Conservation (phyloP, 1,140 invertebrate genomes). For the Zaprionus nigranus region DNA sequence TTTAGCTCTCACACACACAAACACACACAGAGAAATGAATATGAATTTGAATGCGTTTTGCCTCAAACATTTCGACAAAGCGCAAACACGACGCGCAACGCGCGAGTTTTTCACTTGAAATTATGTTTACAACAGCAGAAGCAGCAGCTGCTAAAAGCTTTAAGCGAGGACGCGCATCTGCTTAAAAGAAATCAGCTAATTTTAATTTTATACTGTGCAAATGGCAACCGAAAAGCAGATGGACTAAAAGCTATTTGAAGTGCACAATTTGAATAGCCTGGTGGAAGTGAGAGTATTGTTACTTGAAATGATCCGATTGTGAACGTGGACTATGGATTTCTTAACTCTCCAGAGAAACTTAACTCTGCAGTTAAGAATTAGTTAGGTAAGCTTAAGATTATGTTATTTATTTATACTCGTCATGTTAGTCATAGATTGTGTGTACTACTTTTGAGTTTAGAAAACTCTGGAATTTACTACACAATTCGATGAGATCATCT, state of each 20-base stretch:
- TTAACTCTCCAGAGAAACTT: too few species aligned
- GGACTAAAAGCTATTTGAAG: conserved; percentile 1
- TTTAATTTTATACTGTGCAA: conserved; percentile 72
- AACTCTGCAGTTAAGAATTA: too few species aligned
- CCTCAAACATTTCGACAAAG: conserved; percentile 47
- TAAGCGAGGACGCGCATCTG: conserved; percentile 49
- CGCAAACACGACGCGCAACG: conserved; percentile 36
- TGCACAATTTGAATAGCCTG: conserved; percentile 4
- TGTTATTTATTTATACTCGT: too few species aligned
- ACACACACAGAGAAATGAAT: conserved; percentile 64
- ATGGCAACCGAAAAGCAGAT: conserved; percentile 20
- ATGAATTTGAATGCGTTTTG: conserved; percentile 57
- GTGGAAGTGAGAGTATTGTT: background rate
- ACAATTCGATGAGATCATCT: too few species aligned
- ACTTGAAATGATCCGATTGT: background rate
- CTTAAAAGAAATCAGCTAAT: conserved; percentile 76
- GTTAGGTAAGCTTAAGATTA: too few species aligned
- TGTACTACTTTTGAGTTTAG: background rate
- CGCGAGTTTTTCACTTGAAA: conserved; percentile 52
- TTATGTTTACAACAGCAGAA: conserved; percentile 47
- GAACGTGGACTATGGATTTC: background rate
- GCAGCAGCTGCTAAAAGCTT: conserved; percentile 69
- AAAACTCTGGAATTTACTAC: background rate
- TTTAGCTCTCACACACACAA: conserved; percentile 23
- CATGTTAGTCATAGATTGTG: background rate